phyloP scores from a whole-genome alignment of 2,113 vertebrate genomes.

The Felis chaus region DNA sequence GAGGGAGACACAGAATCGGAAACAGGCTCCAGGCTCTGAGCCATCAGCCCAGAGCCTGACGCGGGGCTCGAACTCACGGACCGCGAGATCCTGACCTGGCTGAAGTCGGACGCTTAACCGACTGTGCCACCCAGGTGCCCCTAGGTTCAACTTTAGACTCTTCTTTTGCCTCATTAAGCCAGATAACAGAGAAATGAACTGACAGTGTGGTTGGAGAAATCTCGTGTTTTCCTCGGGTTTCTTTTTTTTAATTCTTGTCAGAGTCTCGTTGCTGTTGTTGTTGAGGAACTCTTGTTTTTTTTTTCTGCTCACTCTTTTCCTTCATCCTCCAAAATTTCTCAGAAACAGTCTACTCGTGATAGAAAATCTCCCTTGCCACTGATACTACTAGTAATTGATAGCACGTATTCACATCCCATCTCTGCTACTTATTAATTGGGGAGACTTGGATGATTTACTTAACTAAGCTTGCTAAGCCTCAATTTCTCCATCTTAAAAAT shows the following conservation, averaged over 20 bases:
- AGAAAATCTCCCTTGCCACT: not conserved
- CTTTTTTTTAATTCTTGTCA: not conserved
- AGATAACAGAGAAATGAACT: not conserved
- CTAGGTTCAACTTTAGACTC: not conserved
- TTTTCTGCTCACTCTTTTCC: not conserved
- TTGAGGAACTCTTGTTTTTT: not conserved
- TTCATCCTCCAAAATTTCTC: not conserved
- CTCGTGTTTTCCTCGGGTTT: not conserved
- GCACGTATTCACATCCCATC: not conserved
- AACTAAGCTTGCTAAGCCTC: not conserved
- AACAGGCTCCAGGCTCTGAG: too few relatives aligned
- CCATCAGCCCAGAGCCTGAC: too few relatives aligned
- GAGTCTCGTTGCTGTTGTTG: not conserved
- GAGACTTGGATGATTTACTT: not conserved
- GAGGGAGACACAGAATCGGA: too few relatives aligned
- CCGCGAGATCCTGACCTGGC: too few relatives aligned
- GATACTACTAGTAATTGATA: not conserved
- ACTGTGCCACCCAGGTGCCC: too few relatives aligned
- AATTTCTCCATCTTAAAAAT: conserved; percentile 3
- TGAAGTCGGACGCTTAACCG: too few relatives aligned
- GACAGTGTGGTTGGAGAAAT: not conserved
- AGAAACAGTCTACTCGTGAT: not conserved
- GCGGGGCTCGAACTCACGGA: too few relatives aligned
- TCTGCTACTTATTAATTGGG: not conserved
- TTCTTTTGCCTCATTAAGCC: not conserved